These are phyloP conservation scores for Magallana angulata DNA, from an alignment of 1,140 invertebrate genomes.

Conservation along the genomic window DNA sequence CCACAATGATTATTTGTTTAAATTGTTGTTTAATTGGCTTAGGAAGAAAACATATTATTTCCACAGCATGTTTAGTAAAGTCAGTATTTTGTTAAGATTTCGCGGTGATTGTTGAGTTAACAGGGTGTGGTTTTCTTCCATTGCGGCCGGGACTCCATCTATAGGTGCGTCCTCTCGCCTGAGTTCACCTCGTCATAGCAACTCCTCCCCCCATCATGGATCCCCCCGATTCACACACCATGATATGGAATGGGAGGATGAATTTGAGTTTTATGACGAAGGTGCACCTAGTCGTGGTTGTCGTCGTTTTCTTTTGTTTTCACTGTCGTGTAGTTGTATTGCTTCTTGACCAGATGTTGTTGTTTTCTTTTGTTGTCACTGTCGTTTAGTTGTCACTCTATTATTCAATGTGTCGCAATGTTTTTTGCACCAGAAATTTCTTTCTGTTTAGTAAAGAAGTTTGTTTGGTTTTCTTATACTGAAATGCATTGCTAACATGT, in stretches of 20 bases:
- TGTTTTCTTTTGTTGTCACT: too few relatives aligned
- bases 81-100: too few relatives aligned
- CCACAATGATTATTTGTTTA: too few relatives aligned
- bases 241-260: constrained; percentile 99
- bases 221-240: constrained; percentile 67
- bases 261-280: constrained; percentile 84
- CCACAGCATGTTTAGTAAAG: too few relatives aligned
- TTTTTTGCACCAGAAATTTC: too few relatives aligned
- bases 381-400: too few relatives aligned
- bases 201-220: constrained; percentile 62
- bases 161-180: constrained; percentile 54
- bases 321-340: not conserved
- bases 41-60: not conserved
- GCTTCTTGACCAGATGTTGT: not conserved
- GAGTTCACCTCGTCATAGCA: constrained; percentile 62
- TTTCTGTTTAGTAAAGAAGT: too few relatives aligned
- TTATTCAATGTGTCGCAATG: too few relatives aligned
- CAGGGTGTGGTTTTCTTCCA: constrained; percentile 44
- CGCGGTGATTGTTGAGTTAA: not conserved
- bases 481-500: too few relatives aligned
- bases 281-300: constrained; percentile 58
- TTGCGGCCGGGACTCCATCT: constrained; percentile 41
- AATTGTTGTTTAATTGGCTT: not conserved
- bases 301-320: not conserved
- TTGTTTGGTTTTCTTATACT: too few relatives aligned